Evolutionary conservation across 2,113 vertebrate species (phyloP), one percentile per base, ranked within the genome.

Genomic region (Sapayoa aenigma): DNA sequence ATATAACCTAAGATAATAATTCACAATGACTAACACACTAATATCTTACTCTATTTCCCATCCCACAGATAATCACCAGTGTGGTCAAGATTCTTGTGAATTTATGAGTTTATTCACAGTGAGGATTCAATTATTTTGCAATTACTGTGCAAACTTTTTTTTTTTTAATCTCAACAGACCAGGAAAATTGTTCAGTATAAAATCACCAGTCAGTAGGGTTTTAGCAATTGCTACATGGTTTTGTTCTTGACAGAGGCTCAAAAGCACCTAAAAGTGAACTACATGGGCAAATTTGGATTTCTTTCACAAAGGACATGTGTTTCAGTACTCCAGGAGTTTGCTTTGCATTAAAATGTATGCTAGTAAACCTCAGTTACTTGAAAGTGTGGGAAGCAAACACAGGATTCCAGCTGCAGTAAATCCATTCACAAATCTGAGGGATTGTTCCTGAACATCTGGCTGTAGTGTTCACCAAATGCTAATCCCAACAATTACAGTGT

Each of bases 371-470:
- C 71, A 73, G 77, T 28, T 55, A 53, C 23, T 90, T 24, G 49
- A 84, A 72, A 9, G 37, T 80, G 92, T 89, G 93, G 84, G 94
- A 95, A 96, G 90, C 50, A 87, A 93, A 90, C 1, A 5, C 1
- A 2, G 84, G 87, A 90, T 84, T 76, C 89, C 94, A 93, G 89
- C 83, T 95, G 94, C 87, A 92, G 63, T 87, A 94, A 94, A 92
- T 93, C 89, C 87, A 87, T 95, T 95, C 87, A 95, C 85, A 94
- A 95, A 94, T 83, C 74, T 18, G 65, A 94, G 31, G 58, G 69
- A 93, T 53, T 94, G 86, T 72, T 96, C 86, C 77, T 93, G 88
- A 89, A 96, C 96, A 96, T 97, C 95, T 97, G 94, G 84, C 91
- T 87, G 81, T 1, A 75, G 80, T 35, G 90, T 90, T 95, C 90